A percentile compares a stretch with the other conserved stretches of the same genome.
Evolutionary conservation across 2,888 invertebrate species (phyloP).

Genomic region (Eupithecia pulchellata): DNA sequence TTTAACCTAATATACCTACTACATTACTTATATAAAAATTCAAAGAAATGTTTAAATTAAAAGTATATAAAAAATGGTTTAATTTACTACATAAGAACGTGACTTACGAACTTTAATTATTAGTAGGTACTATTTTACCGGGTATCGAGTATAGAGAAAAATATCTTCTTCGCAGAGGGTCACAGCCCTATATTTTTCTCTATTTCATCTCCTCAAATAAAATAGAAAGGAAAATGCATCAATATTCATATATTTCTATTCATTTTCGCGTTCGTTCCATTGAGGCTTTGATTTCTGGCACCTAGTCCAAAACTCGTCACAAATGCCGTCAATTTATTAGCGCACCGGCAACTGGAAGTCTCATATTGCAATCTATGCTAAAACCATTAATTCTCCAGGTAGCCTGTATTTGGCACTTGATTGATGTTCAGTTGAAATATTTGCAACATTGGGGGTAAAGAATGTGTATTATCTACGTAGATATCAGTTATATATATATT

Average conservation of each 20-base stretch:
- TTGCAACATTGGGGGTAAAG: not conserved
- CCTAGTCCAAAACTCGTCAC: conserved; percentile 38
- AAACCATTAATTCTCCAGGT: conserved; percentile 53
- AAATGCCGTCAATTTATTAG: conserved; percentile 51
- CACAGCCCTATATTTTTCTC: not conserved
- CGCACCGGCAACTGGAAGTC: conserved; percentile 57
- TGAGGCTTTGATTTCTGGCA: not conserved
- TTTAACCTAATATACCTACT: too few relatives aligned
- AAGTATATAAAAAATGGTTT: too few relatives aligned
- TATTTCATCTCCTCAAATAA: not conserved
- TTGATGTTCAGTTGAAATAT: conserved; percentile 13
- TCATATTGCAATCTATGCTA: conserved; percentile 65
- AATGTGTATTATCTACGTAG: not conserved
- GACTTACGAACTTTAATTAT: too few relatives aligned
- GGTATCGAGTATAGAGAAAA: too few relatives aligned
- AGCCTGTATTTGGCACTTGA: conserved; percentile 22
- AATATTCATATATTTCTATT: not conserved
- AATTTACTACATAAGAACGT: too few relatives aligned
- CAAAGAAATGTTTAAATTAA: too few relatives aligned
- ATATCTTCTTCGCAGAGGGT: too few relatives aligned
- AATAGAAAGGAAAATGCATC: not conserved
- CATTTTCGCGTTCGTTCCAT: not conserved
- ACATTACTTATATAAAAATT: too few relatives aligned
- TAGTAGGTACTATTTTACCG: too few relatives aligned
- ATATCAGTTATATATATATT: too few relatives aligned